Evolutionary conservation across 2,113 vertebrate species (phyloP).

Genomic region (Ceyx cyanopectus): DNA sequence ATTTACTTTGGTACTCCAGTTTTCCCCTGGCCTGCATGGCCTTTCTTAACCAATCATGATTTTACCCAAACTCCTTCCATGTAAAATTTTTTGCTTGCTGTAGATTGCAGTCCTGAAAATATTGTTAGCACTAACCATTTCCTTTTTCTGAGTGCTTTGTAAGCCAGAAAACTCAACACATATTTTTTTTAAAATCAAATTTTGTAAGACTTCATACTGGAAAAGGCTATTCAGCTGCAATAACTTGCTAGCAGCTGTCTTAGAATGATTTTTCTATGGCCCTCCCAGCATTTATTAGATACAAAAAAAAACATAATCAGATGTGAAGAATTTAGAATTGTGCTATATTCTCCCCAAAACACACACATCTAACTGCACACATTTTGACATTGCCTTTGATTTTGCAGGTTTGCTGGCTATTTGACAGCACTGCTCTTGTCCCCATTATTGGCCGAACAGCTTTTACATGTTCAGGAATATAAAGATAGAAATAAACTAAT

Average conservation of each 20-base stretch:
- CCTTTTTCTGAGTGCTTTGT: neutral
- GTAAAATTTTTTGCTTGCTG: neutral
- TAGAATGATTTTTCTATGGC: neutral
- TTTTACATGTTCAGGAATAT: neutral
- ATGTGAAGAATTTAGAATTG: neutral
- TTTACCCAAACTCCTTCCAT: neutral
- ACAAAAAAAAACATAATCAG: neutral
- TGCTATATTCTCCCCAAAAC: neutral
- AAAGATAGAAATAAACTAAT: slow-evolving; percentile 33
- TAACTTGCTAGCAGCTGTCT: neutral
- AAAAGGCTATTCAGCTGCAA: neutral
- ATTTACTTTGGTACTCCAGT: neutral
- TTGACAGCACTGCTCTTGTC: neutral
- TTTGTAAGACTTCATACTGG: neutral
- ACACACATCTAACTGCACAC: neutral
- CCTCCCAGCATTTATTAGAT: neutral
- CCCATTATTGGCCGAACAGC: neutral
- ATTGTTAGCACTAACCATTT: neutral
- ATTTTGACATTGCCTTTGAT: neutral
- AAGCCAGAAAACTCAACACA: neutral
- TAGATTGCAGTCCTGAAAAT: neutral
- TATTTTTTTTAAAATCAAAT: neutral
- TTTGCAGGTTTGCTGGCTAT: neutral
- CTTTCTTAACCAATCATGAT: neutral
- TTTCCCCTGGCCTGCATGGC: neutral